phyloP scores from a whole-genome alignment of 2,797 vertebrate species.

The Mormyrus hasselquistii region DNA sequence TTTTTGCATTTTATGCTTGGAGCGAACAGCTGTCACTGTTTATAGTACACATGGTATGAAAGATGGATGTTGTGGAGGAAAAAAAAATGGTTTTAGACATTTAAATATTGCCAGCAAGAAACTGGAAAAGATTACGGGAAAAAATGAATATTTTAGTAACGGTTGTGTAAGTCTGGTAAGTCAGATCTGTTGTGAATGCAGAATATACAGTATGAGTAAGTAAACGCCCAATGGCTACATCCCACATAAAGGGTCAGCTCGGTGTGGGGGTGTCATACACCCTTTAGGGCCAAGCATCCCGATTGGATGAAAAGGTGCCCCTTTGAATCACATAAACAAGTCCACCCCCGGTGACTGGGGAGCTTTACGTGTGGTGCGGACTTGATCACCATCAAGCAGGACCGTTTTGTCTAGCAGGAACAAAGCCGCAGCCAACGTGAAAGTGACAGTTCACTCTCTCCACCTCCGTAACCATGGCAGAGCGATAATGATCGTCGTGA shows the following conservation, averaged over 20 bases:
- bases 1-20: neutral
- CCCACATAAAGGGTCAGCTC: neutral
- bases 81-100: neutral
- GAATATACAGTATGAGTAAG: neutral
- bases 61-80: neutral
- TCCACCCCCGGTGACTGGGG: neutral
- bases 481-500: neutral
- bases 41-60: conserved; percentile 1
- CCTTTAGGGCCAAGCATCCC: neutral
- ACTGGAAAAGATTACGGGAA: neutral
- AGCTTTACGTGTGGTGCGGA: neutral
- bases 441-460: neutral
- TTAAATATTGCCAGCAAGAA: conserved; percentile 3
- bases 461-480: neutral
- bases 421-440: neutral
- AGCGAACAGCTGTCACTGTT: conserved; percentile 12
- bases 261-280: neutral
- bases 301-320: neutral
- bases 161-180: neutral
- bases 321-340: neutral
- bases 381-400: neutral
- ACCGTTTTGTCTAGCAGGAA: neutral
- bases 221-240: neutral
- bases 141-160: neutral
- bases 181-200: neutral